phyloP scores from a whole-genome alignment of 2,797 vertebrate genomes.

The Ispidina lecontei region DNA sequence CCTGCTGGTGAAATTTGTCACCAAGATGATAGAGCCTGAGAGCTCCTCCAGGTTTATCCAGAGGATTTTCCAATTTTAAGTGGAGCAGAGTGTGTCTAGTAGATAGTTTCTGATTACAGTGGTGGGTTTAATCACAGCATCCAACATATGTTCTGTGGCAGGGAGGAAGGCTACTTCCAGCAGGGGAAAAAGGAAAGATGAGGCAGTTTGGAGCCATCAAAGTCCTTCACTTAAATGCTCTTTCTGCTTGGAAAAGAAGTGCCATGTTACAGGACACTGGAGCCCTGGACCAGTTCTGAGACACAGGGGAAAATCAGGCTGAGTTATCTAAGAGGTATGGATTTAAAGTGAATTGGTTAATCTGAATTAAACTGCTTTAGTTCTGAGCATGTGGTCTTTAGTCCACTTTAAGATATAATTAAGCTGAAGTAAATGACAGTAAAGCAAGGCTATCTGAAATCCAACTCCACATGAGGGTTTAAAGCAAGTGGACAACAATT shows the following conservation, averaged over 20 bases:
- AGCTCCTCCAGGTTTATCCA: not conserved
- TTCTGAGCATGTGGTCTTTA: not conserved
- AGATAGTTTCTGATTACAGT: not conserved
- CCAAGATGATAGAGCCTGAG: too few species aligned
- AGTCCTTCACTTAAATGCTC: not conserved
- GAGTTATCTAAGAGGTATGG: not conserved
- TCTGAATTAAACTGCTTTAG: not conserved
- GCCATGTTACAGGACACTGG: not conserved
- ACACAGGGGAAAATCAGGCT: rapidly evolving
- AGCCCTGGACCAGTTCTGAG: not conserved
- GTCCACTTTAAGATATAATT: not conserved
- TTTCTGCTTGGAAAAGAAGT: not conserved
- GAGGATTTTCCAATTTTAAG: not conserved
- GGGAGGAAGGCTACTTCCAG: not conserved
- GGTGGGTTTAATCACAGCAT: not conserved
- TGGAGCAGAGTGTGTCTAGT: not conserved
- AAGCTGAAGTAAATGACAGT: not conserved
- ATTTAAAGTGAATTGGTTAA: not conserved
- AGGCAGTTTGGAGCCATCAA: not conserved
- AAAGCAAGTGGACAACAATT: rapidly evolving
- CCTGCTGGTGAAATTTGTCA: too few species aligned
- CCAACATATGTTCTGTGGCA: too few species aligned
- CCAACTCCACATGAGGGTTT: not conserved
- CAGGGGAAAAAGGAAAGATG: not conserved
- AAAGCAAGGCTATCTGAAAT: not conserved